These are phyloP conservation scores for Eupithecia inturbata DNA, from an alignment of 2,888 invertebrate genomes.

Conservation along the genomic window DNA sequence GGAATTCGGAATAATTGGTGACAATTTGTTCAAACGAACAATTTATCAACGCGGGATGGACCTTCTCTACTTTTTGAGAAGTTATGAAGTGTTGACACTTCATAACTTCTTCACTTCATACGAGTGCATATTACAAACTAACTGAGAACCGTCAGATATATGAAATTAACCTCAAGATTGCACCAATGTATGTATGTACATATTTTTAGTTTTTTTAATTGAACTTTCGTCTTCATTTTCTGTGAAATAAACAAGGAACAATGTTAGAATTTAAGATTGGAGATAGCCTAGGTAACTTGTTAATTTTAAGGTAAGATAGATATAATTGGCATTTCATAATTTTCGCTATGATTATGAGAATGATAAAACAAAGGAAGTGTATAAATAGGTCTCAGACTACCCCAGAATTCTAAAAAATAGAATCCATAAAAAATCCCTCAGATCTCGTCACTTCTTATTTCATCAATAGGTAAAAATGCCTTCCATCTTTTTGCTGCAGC, in stretches of 20 bases:
- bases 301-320: not conserved
- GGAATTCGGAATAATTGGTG: not conserved
- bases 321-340: not conserved
- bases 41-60: not conserved
- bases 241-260: not conserved
- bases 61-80: not conserved
- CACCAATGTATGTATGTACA: no score
- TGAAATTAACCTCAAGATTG: not conserved
- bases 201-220: not conserved
- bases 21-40: not conserved
- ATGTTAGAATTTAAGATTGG: not conserved
- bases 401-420: not conserved
- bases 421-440: not conserved
- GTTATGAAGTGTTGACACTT: not conserved
- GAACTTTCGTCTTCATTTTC: not conserved
- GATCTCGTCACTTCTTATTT: not conserved
- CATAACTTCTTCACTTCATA: no score
- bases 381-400: not conserved
- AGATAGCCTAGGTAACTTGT: not conserved
- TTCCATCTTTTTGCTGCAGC: not conserved
- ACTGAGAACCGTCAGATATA: no score
- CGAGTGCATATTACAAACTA: no score
- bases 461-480: not conserved
- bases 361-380: not conserved
- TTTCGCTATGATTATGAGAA: not conserved